Conservation (phyloP, 2,113 vertebrate species). For the Mobula birostris region DNA sequence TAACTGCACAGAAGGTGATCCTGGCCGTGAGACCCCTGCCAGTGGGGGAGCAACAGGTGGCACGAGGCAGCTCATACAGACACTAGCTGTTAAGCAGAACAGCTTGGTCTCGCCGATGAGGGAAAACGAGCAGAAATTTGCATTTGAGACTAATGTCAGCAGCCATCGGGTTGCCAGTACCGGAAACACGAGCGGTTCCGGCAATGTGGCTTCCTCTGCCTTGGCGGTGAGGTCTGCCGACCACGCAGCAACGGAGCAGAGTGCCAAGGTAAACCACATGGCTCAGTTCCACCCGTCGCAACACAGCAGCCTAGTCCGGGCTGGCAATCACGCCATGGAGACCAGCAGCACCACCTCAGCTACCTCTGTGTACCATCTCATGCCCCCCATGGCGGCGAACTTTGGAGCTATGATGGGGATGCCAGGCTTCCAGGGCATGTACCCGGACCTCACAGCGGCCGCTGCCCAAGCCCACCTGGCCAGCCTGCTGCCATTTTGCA, state of each 20-base stretch:
- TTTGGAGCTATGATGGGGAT: conserved; percentile 30
- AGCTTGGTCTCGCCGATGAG: neutral
- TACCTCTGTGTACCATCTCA: neutral
- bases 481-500: conserved; percentile 41
- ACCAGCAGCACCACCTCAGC: conserved; percentile 35
- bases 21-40: conserved; percentile 38
- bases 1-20: conserved; percentile 27
- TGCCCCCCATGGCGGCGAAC: neutral
- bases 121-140: neutral
- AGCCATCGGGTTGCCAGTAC: neutral
- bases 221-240: neutral
- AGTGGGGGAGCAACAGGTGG: neutral
- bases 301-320: neutral
- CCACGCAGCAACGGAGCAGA: neutral
- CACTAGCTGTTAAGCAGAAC: neutral
- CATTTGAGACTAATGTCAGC: conserved; percentile 34
- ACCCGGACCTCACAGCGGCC: conserved; percentile 37
- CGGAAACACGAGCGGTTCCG: neutral
- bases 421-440: neutral
- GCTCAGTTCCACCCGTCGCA: neutral
- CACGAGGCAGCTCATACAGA: rapidly evolving
- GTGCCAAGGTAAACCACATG: neutral
- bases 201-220: neutral
- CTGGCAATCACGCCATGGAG: neutral
- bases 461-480: conserved; percentile 39